These are phyloP conservation scores for Isurus oxyrinchus DNA, from an alignment of 2,113 vertebrate genomes.

Conservation along the genomic window DNA sequence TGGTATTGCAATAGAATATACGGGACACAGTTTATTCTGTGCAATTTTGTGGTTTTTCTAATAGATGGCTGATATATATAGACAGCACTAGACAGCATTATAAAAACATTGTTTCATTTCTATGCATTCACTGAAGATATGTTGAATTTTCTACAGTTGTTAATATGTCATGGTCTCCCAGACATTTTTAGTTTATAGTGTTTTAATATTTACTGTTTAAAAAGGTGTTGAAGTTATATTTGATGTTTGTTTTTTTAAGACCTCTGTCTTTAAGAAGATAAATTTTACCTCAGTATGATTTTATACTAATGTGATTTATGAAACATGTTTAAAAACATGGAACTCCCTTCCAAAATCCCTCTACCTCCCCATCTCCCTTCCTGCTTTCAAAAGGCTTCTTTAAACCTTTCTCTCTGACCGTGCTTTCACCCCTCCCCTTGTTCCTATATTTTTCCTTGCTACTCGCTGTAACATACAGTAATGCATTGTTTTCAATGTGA, in stretches of 20 bases:
- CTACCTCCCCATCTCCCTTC: neutral
- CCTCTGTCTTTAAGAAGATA: neutral
- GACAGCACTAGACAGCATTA: neutral
- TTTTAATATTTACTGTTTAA: neutral
- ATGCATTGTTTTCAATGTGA: neutral
- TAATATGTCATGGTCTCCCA: neutral
- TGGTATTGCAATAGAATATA: neutral
- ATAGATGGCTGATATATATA: neutral
- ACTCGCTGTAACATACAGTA: neutral
- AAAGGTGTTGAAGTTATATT: constrained; percentile 9
- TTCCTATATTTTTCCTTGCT: neutral
- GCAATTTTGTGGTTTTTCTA: neutral
- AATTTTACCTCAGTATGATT: neutral
- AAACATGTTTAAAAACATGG: neutral
- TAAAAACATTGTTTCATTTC: neutral
- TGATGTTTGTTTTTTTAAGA: neutral
- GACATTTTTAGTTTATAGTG: neutral
- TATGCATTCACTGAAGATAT: neutral
- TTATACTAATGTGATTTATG: neutral
- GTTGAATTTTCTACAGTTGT: neutral
- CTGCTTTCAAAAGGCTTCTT: neutral
- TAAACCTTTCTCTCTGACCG: neutral
- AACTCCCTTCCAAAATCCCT: neutral
- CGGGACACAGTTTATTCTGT: neutral
- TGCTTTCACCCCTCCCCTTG: neutral